phyloP scores from a whole-genome alignment of 1,140 invertebrate species.

The Pogonomyrmex barbatus region DNA sequence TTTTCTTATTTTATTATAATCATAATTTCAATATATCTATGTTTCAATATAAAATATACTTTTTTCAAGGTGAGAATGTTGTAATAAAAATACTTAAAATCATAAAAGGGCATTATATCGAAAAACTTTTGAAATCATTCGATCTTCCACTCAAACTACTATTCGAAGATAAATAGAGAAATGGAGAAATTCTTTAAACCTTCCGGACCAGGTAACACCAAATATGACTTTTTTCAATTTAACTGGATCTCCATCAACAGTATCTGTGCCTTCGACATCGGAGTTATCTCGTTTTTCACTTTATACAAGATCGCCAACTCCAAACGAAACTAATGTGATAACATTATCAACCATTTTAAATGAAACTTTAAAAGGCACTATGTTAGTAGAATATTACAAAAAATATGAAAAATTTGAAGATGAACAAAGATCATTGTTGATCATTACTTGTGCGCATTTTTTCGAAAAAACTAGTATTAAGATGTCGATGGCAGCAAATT shows the following conservation, averaged over 20 bases:
- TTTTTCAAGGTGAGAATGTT: conserved; percentile 17
- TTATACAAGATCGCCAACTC: conserved; percentile 2
- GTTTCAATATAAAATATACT: conserved; percentile 16
- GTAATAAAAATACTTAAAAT: conserved; percentile 29
- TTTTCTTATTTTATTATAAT: not conserved
- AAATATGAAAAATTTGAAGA: conserved; percentile 18
- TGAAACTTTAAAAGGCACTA: not conserved
- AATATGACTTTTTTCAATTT: not conserved
- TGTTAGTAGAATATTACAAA: conserved; percentile 14
- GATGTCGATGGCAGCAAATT: conserved; percentile 1
- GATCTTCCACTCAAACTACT: conserved; percentile 27
- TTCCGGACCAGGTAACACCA: not conserved
- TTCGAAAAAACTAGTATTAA: conserved; percentile 5
- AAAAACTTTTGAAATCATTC: conserved; percentile 11
- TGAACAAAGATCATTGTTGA: conserved; percentile 20
- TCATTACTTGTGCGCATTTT: conserved; percentile 3
- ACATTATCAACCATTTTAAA: conserved; percentile 26
- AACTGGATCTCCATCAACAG: conserved; percentile 14
- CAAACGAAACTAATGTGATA: not conserved
- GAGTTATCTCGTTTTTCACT: not conserved
- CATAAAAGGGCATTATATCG: conserved; percentile 4
- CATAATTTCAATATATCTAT: not conserved
- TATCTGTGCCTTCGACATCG: conserved; percentile 1
- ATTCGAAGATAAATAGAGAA: conserved; percentile 30
- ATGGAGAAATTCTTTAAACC: conserved; percentile 25